phyloP scores from a whole-genome alignment of 1,140 invertebrate genomes.

The Aphelinus atriplicis region DNA sequence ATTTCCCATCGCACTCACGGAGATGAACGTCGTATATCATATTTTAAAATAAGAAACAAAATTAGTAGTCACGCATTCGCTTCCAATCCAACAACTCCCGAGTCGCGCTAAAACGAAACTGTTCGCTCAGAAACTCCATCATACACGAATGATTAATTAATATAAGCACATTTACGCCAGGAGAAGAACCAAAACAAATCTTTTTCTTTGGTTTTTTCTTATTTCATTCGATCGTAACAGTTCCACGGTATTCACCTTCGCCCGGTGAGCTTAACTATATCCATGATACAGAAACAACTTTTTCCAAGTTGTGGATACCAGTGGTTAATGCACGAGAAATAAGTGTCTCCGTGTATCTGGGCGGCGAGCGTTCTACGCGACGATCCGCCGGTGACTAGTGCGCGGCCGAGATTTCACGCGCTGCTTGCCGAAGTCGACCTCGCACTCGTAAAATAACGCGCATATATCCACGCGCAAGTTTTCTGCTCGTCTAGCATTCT shows the following conservation, averaged over 20 bases:
- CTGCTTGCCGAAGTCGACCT: conserved; percentile 43
- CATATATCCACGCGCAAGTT: background rate
- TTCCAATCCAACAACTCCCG: no score
- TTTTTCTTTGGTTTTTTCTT: no score
- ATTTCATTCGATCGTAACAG: no score
- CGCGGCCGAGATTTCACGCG: conserved; percentile 27
- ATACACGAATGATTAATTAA: no score
- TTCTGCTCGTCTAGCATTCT: conserved; percentile 33
- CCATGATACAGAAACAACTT: conserved; percentile 31
- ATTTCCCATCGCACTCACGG: no score
- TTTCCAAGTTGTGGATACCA: background rate
- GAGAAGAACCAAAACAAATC: no score
- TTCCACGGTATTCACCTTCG: conserved; percentile 40
- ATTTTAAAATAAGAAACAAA: no score
- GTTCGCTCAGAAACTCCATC: no score
- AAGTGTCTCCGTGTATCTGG: background rate
- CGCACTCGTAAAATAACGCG: conserved; percentile 44
- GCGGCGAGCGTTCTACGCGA: conserved; percentile 17
- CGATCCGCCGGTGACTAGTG: conserved; percentile 32
- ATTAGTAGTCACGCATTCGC: no score
- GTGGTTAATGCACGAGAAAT: background rate
- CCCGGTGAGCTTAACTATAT: conserved; percentile 40
- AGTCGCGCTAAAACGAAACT: no score
- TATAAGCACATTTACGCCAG: no score
- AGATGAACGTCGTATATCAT: no score